Evolutionary conservation across 2,797 vertebrate genomes (phyloP).

Genomic region (Gymnocypris eckloni): DNA sequence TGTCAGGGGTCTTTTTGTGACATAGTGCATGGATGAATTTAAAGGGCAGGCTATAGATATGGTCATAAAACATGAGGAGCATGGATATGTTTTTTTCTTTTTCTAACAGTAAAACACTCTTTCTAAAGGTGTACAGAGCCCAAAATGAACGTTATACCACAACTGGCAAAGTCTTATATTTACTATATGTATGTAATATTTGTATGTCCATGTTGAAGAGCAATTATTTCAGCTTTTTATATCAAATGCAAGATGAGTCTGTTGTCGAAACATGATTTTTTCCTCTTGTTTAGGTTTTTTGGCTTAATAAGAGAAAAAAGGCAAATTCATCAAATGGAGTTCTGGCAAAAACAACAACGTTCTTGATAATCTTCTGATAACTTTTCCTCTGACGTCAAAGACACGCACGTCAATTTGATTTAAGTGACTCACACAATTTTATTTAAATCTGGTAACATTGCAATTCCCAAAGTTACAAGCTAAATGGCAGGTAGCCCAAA

Average conservation of each 20-base stretch:
- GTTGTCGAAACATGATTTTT: not conserved
- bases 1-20: constrained; percentile 35
- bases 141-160: not conserved
- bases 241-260: not conserved
- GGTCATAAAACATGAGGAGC: constrained; percentile 7
- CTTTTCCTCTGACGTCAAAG: not conserved
- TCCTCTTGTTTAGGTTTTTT: not conserved
- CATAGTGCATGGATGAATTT: constrained; percentile 19
- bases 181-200: not conserved
- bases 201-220: not conserved
- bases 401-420: not conserved
- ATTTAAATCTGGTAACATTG: not conserved
- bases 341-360: not conserved
- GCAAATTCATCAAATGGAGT: not conserved
- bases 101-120: not conserved
- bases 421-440: not conserved
- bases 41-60: constrained; percentile 19
- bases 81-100: not conserved
- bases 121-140: not conserved
- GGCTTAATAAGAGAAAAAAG: not conserved
- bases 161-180: not conserved
- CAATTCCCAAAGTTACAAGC: not conserved
- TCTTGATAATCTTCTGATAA: not conserved
- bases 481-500: not conserved
- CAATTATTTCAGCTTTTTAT: not conserved